phyloP scores from a whole-genome alignment of 2,113 vertebrate species.

The Campylomormyrus numenius region DNA sequence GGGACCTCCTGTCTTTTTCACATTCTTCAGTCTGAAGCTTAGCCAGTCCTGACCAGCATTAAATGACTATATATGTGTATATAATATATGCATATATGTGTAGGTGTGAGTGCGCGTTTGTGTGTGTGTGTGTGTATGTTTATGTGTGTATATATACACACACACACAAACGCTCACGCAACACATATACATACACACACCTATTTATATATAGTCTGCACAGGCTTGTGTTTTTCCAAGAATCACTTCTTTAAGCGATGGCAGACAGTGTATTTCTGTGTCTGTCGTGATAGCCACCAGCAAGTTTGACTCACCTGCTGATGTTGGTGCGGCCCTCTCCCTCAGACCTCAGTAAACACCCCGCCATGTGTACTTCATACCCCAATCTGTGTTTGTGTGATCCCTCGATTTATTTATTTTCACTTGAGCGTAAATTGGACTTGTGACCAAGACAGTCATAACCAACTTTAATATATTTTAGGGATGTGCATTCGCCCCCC shows the following conservation, averaged over 20 bases:
- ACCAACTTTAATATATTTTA: no score
- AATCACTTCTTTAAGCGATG: not conserved
- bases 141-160: no score
- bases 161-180: not conserved
- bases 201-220: not conserved
- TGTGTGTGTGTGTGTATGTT: no score
- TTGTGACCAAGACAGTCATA: no score
- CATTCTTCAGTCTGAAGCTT: not conserved
- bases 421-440: no score
- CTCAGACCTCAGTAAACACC: constrained; percentile 7
- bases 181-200: not conserved
- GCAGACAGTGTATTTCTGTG: not conserved
- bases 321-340: not conserved
- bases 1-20: no score
- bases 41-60: not conserved
- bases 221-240: not conserved
- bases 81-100: not conserved
- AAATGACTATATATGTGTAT: not conserved
- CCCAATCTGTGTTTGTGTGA: no score
- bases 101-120: not conserved
- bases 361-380: no score
- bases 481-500: not conserved
- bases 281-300: not conserved
- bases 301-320: not conserved
- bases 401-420: not conserved